Evolutionary conservation across 92 coral and sea anemone species (phyloP), one percentile per base, ranked within the genome.

Genomic region (Paragorgia papillata): DNA sequence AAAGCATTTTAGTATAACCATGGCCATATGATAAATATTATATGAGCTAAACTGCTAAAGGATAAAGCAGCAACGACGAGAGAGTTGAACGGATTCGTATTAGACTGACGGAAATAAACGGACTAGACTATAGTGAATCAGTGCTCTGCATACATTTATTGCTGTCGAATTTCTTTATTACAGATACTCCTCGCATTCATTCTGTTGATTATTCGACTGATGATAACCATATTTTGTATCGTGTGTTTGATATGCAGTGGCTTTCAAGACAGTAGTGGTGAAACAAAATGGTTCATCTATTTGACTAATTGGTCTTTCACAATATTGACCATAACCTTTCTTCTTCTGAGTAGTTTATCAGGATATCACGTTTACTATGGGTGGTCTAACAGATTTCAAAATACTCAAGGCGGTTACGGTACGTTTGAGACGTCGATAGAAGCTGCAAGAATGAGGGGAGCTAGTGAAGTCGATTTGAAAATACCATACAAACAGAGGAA

Each of bases 201-300:
- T 30, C 27, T 71, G 29, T 55, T 71, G 51, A 22, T 37, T 41
- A 4, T 71, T 55, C 93, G 97, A 18, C 64, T 74, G 33, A n/a
- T 88, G 21, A 35, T 93, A 12, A 81, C 90, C 34, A 69, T 62
- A 10, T 93, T 90, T 73, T 90, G 96, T 78, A 57, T 85, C 13
- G 94, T 85, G 6, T 92, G 97, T 92, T 81, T 85, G 17, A 88
- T 92, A 26, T 86, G 29, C 85, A 90, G 96, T 50, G 97, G 97
- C 14, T 86, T 85, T 54, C 80, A 88, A 32, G 54, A 21, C 9
- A 63, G 84, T 27, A 88, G 73, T 69, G 91, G 91, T 20, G 85
- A 81, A 5, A 81, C 86, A 12, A 88, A 84, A 74, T 93, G 97
- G 97, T 90, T 93, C 57, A 93, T 90, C 74, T 93, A 84, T 75